Evolutionary conservation across 2,888 invertebrate species (phyloP), one percentile per base, ranked within the genome.

Genomic region (Notocelia uddmanniana): DNA sequence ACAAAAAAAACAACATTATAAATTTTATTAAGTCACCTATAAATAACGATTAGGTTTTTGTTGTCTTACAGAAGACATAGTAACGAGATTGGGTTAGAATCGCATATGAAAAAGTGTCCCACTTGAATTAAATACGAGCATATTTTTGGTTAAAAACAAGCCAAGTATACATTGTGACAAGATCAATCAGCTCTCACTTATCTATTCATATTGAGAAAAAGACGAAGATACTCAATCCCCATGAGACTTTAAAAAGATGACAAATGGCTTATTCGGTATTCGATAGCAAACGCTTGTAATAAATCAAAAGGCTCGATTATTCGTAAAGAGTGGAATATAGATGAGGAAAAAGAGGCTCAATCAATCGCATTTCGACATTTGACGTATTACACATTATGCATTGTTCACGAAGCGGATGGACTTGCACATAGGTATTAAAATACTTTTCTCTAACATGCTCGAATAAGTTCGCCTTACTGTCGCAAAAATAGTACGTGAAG

Each of bases 291-390:
- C 78, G 78, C 75, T 76, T 78, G 79, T 80, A 80, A 83, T 85
- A 85, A 85, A 85, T 85, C 85, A 82, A 82, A 82, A 78, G 78
- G 74, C 78, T 77, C 82, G 80, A 84, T 85, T 85, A 84, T 78
- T 75, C 78, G 76, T 77, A 80, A 75, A 76, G 73, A 79, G 78
- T 79, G 78, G 80, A 78, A 81, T 80, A 80, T 76, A 78, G 80
- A 83, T 81, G 77, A 78, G 76, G 77, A 77, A 75, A 77, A 78
- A 79, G 77, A 78, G 76, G 77, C 78, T 76, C 77, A 78, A 78
- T 78, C 77, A 75, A 71, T 71, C 73, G 74, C 73, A 74, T 75
- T 76, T 64, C 55, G 75, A 75, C 73, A 74, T 74, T 71, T 57
- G 57, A 73, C 64, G 59, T 58, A 64, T 71, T 66, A 66, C 64